Base-by-base conservation (phyloP, 2,113 vertebrate genomes). In the Nipponia nippon region DNA sequence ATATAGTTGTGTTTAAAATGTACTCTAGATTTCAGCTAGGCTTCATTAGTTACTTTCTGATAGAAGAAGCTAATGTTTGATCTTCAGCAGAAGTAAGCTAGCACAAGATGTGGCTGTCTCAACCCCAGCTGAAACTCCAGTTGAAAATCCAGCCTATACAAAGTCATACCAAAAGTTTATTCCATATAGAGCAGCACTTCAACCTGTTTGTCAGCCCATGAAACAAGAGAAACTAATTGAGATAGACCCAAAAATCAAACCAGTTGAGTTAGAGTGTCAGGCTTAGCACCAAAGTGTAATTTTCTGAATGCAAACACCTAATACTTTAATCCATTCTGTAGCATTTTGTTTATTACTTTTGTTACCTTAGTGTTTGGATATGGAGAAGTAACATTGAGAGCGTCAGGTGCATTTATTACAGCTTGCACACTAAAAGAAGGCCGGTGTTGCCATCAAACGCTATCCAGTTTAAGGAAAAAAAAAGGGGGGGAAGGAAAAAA, bases 401-500 rank as follows among this genome's bases (percentile, higher is more conserved):
- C 2, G 10, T 30, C 44, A 18, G 53, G 32, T 59, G 17, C 20
- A 6, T 70, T 63, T 73, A 13, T 59, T 67, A 16, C 2, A 2
- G 9, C 80, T 77, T 61, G 34, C 42, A 50, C 26, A 4, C 30
- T 44, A 36, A 75, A 30, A 89, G 23, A 71, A 72, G 15, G 49
- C 6, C 3, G 2, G 2, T 66, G 32, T 85, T 70, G 10, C 44
- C 22, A 25, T 82, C n/a, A 47, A 38, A 50, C 21, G 73, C 10
- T 18, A 52, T 55, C 20, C 7, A 29, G 9, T 75, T 71, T 49
- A 61, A 82, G n/a, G 10, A 34, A 22, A 78, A 11, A 49, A 63
- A 30, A 11, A 5, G 3, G 25, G 1, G 4, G 6, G 27, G 13
- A 4, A 2, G 4, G 5, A 4, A 65, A 32, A 25, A 81, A 38